Conservation (phyloP, 2,888 invertebrate species). For the Ophraella communa region DNA sequence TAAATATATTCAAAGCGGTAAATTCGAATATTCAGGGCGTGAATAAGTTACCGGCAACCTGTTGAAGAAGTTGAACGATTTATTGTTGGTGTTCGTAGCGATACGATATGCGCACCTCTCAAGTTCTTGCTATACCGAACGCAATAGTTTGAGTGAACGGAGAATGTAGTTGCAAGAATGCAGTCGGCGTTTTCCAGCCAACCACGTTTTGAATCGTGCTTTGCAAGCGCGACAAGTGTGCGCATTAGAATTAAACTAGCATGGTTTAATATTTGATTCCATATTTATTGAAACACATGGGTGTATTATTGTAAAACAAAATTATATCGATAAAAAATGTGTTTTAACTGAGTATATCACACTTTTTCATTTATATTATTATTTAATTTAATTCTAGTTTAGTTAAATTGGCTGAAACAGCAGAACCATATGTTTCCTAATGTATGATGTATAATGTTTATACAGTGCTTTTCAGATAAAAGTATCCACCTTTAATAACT, state of each 20-base stretch:
- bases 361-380: neutral
- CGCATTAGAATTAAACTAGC: neutral
- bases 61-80: constrained; percentile 26
- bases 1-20: constrained; percentile 2
- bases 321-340: neutral
- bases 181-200: constrained; percentile 19
- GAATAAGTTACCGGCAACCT: constrained; percentile 31
- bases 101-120: constrained; percentile 9
- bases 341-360: neutral
- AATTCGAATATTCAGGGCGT: constrained; percentile 17
- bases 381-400: neutral
- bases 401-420: neutral
- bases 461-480: too few relatives aligned
- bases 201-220: constrained; percentile 23
- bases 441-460: too few relatives aligned
- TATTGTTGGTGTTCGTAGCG: constrained; percentile 3
- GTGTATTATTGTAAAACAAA: neutral
- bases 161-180: constrained; percentile 19
- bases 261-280: neutral
- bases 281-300: neutral
- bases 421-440: neutral
- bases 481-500: too few relatives aligned
- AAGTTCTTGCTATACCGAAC: constrained; percentile 1
- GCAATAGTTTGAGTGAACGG: constrained; percentile 11
- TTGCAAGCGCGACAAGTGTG: constrained; percentile 12